Base-by-base conservation (phyloP, 1,140 invertebrate genomes). In the Meloidogyne exigua region DNA sequence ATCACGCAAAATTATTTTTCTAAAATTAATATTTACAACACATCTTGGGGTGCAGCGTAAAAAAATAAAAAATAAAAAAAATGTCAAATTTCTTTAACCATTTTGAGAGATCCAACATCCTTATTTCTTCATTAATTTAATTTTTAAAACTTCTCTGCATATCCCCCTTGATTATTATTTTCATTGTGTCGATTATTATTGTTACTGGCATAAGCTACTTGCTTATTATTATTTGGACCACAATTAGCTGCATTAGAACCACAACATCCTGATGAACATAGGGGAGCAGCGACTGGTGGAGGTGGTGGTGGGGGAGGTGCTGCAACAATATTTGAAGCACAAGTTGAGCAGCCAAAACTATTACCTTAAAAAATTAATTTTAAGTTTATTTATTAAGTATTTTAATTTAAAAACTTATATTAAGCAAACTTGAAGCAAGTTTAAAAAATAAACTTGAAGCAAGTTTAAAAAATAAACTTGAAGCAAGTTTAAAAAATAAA, bases 81-180 rank as follows among this genome's bases (percentile, higher is more conserved):
- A n/a, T n/a, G n/a, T n/a, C 49, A n/a, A 0, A 57, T 57, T 57
- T n/a, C 18, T 57, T 57, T 57, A 57, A 57, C 49, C 49, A 49
- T 49, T 49, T 49, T 49, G 28, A 49, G 49, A 57, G 49, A 57
- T 57, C 49, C 49, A 57, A n/a, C 49, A n/a, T n/a, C 49, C 49
- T 49, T 18, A 57, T n/a, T 57, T 57, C 4, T n/a, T 21, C 18
- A n/a, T 57, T 9, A 39, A 4, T 49, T 49, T 18, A 49, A 18
- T n/a, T 57, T n/a, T 57, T n/a, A 57, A 57, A 57, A 57, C 21
- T 57, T 57, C 21, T 57, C 49, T n/a, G 49, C 2, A 57, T 57
- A 57, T 57, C 49, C 49, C 10, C 49, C 49, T 57, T 57, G 49
- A 57, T 57, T 57, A 57, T 57, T 57, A 57, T 57, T 57, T 4